These are phyloP conservation scores for Pentalonia nigronervosa DNA, from an alignment of 1,140 invertebrate genomes.

Conservation along the genomic window DNA sequence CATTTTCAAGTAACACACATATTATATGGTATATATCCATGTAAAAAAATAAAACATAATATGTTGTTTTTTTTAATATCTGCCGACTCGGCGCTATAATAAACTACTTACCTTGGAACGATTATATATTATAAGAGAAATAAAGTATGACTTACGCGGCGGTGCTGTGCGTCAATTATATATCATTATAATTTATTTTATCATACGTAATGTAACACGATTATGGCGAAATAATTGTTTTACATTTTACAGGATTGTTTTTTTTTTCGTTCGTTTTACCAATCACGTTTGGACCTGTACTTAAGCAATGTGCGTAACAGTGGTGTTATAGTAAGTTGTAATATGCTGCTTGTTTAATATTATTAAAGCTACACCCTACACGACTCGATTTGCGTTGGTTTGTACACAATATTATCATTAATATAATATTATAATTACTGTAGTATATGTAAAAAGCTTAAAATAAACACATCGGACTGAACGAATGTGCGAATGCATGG, in stretches of 20 bases:
- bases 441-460: background rate
- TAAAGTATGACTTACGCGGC: background rate
- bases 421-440: background rate
- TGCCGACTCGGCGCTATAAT: background rate
- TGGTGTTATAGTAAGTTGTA: background rate
- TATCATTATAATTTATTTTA: background rate
- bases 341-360: background rate
- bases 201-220: background rate
- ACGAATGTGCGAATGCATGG: background rate
- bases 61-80: background rate
- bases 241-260: background rate
- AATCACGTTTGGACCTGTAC: background rate
- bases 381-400: background rate
- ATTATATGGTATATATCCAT: background rate
- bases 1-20: background rate
- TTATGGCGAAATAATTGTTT: background rate
- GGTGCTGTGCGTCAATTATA: background rate
- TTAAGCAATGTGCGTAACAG: background rate
- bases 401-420: background rate
- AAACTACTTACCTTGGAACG: background rate
- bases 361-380: no score
- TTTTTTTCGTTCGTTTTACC: background rate
- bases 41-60: background rate
- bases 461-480: background rate
- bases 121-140: background rate